Conservation (phyloP, 2,888 invertebrate species). For the Syrphus vitripennis region DNA sequence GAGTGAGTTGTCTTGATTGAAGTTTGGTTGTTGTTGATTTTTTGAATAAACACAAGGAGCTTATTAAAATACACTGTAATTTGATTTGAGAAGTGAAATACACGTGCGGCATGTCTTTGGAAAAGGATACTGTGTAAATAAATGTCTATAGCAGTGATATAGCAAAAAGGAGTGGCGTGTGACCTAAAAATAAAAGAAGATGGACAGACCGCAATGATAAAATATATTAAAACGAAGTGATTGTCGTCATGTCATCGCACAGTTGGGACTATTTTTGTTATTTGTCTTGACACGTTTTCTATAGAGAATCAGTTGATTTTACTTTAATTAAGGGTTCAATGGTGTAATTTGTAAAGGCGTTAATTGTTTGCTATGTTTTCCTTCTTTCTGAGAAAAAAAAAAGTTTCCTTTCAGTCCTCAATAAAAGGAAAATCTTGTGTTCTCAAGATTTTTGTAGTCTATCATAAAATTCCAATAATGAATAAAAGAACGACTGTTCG, state of each 20-base stretch:
- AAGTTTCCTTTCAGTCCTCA: too few species aligned
- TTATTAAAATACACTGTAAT: slow-evolving; percentile 62
- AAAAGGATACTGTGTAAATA: slow-evolving; percentile 69
- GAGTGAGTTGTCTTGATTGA: slow-evolving; percentile 44
- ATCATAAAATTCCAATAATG: too few species aligned
- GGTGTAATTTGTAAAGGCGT: slow-evolving; percentile 31
- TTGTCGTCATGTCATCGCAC: slow-evolving; percentile 6
- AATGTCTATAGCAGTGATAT: not conserved
- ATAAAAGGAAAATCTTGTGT: too few species aligned
- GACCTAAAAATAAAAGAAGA: slow-evolving; percentile 44
- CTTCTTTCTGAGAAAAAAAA: not conserved
- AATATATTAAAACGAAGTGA: slow-evolving; percentile 25
- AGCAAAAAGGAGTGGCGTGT: slow-evolving; percentile 39
- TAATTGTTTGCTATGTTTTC: not conserved
- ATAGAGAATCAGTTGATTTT: slow-evolving; percentile 35
- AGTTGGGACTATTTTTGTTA: not conserved
- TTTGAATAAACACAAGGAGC: slow-evolving; percentile 55
- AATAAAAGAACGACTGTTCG: too few species aligned
- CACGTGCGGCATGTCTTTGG: slow-evolving; percentile 47
- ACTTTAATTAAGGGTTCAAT: slow-evolving; percentile 51
- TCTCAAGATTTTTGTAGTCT: too few species aligned
- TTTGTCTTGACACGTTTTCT: slow-evolving; percentile 49
- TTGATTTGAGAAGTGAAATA: slow-evolving; percentile 66
- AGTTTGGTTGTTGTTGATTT: slow-evolving; percentile 25
- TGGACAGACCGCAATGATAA: slow-evolving; percentile 32